These are phyloP conservation scores for Drosophila anomalipes DNA, from an alignment of 2,888 invertebrate species.

Conservation along the genomic window DNA sequence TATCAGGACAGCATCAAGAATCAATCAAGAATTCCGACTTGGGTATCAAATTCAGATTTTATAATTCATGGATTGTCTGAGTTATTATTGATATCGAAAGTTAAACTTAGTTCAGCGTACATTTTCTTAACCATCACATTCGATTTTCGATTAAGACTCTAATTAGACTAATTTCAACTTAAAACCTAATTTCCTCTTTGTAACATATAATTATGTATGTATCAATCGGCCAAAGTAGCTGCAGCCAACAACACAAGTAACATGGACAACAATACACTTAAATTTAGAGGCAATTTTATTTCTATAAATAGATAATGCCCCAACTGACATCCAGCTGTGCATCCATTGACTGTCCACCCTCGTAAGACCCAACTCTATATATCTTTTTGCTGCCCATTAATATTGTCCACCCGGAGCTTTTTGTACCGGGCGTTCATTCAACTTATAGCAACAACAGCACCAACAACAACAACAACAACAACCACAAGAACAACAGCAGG, in stretches of 20 bases:
- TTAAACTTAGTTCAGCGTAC: not conserved
- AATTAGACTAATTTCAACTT: not conserved
- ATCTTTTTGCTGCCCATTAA: constrained; percentile 50
- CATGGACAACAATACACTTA: constrained; percentile 13
- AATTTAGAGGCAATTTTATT: constrained; percentile 39
- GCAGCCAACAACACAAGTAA: not conserved
- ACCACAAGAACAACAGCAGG: constrained; percentile 29
- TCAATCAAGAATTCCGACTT: not conserved
- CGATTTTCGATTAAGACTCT: no score
- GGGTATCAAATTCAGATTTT: not conserved
- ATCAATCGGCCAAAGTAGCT: not conserved
- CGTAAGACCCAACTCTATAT: constrained; percentile 33
- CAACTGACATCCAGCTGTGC: constrained; percentile 41
- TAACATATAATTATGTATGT: not conserved
- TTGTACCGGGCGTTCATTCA: constrained; percentile 64
- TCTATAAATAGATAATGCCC: constrained; percentile 42
- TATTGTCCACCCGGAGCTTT: constrained; percentile 54
- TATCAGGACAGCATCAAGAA: not conserved
- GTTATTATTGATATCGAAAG: not conserved
- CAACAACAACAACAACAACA: constrained; percentile 27
- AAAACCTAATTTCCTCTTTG: not conserved
- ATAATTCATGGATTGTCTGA: not conserved
- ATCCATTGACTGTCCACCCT: constrained; percentile 25
- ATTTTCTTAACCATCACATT: not conserved
- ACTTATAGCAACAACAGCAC: constrained; percentile 36